phyloP scores from a whole-genome alignment of 2,888 invertebrate species.

The Philonicus albiceps region DNA sequence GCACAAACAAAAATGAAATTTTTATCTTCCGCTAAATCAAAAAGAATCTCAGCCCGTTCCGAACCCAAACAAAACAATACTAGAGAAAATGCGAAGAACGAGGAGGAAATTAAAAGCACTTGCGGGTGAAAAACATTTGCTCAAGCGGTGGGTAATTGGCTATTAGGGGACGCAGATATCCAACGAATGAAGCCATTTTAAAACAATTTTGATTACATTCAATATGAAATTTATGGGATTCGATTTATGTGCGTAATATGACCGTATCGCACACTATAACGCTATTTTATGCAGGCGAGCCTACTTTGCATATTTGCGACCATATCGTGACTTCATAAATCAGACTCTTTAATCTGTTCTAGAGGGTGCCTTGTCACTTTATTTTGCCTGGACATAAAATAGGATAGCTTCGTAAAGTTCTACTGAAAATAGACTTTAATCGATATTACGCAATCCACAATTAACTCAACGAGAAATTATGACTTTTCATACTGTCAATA shows the following conservation, averaged over 20 bases:
- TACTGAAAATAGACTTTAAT: not conserved
- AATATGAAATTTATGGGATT: not conserved
- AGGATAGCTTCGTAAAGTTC: not conserved
- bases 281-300: not conserved
- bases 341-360: not conserved
- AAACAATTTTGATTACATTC: not conserved
- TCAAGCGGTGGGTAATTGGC: not conserved
- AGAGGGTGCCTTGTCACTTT: not conserved
- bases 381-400: not conserved
- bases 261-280: not conserved
- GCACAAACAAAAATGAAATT: not conserved
- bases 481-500: not conserved
- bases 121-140: not conserved
- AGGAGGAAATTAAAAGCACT: not conserved
- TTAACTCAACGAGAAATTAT: not conserved
- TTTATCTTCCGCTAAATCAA: slow-evolving; percentile 5
- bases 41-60: not conserved
- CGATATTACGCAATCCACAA: not conserved
- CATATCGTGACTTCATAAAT: not conserved
- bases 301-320: not conserved
- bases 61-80: not conserved
- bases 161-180: not conserved
- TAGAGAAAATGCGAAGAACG: not conserved
- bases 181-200: not conserved
- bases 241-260: not conserved